phyloP scores from a whole-genome alignment of 2,797 vertebrate species.

The Cirrhinus molitorella region DNA sequence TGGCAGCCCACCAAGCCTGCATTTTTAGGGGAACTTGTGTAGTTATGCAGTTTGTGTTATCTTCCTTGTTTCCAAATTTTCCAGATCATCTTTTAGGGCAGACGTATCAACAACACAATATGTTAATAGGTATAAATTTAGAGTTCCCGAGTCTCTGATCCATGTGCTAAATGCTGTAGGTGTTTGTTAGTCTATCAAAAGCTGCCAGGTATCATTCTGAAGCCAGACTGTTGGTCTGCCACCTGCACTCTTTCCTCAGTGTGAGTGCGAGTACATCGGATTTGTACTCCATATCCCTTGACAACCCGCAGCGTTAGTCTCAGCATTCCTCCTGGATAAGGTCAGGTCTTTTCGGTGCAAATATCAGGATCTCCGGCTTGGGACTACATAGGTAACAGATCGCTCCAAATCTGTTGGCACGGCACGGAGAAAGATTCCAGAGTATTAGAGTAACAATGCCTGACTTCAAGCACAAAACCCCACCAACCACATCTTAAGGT shows the following conservation, averaged over 20 bases:
- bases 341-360: conserved; percentile 63
- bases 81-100: no score
- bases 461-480: conserved; percentile 31
- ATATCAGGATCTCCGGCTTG: conserved; percentile 56
- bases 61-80: conserved; percentile 32
- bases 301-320: conserved; percentile 47
- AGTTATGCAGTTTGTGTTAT: neutral
- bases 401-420: conserved; percentile 40
- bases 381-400: conserved; percentile 45
- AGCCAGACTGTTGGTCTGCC: conserved; percentile 27
- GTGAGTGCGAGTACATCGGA: conserved; percentile 43
- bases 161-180: neutral
- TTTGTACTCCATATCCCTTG: conserved; percentile 47
- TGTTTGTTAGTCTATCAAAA: conserved; percentile 32
- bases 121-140: conserved; percentile 37
- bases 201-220: conserved; percentile 1
- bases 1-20: conserved; percentile 42
- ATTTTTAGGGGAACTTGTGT: conserved; percentile 22
- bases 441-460: conserved; percentile 22
- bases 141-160: neutral
- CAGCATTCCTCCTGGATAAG: conserved; percentile 53
- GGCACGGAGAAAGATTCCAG: conserved; percentile 41
- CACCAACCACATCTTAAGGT: conserved; percentile 40
- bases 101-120: no score
- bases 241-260: conserved; percentile 32